phyloP scores from a whole-genome alignment of 2,888 invertebrate genomes.

The Acleris cristana region DNA sequence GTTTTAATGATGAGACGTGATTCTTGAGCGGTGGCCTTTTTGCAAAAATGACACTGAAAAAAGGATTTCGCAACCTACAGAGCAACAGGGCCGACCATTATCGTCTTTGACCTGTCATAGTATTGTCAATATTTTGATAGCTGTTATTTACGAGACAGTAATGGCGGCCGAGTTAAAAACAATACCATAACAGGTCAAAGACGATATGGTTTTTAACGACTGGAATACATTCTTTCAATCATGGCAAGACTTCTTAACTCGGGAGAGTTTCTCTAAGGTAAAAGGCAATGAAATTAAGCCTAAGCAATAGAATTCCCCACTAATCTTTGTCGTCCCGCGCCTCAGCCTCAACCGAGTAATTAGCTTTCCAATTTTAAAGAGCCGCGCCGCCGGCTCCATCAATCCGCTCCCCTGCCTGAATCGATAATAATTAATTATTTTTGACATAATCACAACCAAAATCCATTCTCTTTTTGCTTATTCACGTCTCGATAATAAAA shows the following conservation, averaged over 20 bases:
- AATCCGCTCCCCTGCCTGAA: conserved; percentile 78
- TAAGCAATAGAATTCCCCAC: conserved; percentile 50
- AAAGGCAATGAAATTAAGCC: conserved; percentile 39
- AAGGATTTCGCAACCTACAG: not conserved
- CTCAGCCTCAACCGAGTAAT: conserved; percentile 68
- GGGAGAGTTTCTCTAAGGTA: conserved; percentile 33
- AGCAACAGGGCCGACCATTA: no score
- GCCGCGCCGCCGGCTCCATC: conserved; percentile 69
- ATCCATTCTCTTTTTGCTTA: conserved; percentile 87
- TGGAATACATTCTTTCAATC: no score
- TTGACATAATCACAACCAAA: conserved; percentile 87
- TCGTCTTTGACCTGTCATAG: no score
- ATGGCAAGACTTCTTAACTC: no score
- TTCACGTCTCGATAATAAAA: conserved; percentile 86
- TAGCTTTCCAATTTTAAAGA: conserved; percentile 80
- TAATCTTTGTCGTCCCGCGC: conserved; percentile 61
- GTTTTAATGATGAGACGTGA: conserved; percentile 40
- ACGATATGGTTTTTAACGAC: no score
- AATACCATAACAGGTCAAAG: no score
- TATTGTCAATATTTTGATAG: no score
- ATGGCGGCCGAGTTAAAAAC: no score
- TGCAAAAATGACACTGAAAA: not conserved
- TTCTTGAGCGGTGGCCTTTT: conserved; percentile 8
- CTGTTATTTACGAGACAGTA: no score
- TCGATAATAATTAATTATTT: conserved; percentile 89